Percentiles rank a stretch among this genome's conserved stretches.
Conservation (phyloP, 2,888 invertebrate genomes). For the Cheilosia soror region DNA sequence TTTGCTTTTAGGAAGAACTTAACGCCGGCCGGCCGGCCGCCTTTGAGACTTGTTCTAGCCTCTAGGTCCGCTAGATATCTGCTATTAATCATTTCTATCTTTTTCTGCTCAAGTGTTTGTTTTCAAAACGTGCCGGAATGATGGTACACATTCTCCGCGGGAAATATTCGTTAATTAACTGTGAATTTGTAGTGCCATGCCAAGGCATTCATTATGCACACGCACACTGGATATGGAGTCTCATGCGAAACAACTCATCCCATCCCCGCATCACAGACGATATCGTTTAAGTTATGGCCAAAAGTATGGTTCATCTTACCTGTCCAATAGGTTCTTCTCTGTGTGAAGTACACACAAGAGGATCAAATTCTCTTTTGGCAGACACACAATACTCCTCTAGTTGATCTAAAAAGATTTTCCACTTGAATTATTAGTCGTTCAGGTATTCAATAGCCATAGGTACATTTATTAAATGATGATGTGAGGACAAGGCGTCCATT, state of each 20-base stretch:
- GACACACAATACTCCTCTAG: conserved; percentile 65
- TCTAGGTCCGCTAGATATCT: conserved; percentile 6
- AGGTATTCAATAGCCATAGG: conserved; percentile 60
- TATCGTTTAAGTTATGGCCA: conserved; percentile 3
- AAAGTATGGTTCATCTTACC: conserved; percentile 20
- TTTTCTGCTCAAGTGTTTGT: background rate
- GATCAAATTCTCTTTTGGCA: conserved; percentile 78
- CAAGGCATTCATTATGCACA: background rate
- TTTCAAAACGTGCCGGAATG: conserved; percentile 28
- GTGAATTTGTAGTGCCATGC: conserved; percentile 23
- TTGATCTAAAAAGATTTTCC: conserved; percentile 73
- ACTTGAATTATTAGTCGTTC: conserved; percentile 69
- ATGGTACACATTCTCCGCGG: conserved; percentile 15
- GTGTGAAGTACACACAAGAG: conserved; percentile 52
- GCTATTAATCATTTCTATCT: conserved; percentile 20
- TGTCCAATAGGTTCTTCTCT: conserved; percentile 11
- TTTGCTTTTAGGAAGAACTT: conserved; percentile 7
- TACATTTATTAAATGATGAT: conserved; percentile 25
- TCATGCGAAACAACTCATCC: conserved; percentile 3
- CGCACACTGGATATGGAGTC: conserved; percentile 3
- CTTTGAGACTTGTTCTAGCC: conserved; percentile 16
- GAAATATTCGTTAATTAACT: conserved; percentile 26
- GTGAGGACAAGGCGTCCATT: conserved; percentile 51
- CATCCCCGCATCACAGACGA: background rate
- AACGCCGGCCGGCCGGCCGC: conserved; percentile 14